Percentiles rank a stretch among this genome's conserved stretches.
These are phyloP conservation scores for Macrotus californicus DNA, from an alignment of 2,113 vertebrate species.

Conservation along the genomic window DNA sequence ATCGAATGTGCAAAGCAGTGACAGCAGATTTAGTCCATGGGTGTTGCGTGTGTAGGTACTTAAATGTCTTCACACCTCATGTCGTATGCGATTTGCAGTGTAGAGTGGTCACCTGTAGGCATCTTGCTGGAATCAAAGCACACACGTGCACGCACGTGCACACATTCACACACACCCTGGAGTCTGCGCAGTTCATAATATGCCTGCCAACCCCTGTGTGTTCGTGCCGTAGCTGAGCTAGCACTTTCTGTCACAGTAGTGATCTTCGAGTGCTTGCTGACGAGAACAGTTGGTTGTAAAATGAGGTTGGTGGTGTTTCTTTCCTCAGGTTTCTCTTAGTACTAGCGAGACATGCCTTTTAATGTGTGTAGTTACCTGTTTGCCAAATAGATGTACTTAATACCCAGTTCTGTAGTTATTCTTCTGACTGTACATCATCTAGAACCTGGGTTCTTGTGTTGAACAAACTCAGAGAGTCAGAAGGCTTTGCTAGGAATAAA, in stretches of 20 bases:
- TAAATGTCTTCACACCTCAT: not conserved
- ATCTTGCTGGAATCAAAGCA: not conserved
- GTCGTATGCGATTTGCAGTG: not conserved
- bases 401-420: not conserved
- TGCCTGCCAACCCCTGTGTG: not conserved
- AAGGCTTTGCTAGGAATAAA: not conserved
- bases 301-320: not conserved
- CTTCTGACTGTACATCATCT: not conserved
- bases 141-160: rapidly evolving
- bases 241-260: not conserved
- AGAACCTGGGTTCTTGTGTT: not conserved
- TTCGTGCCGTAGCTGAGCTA: not conserved
- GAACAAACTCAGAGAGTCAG: not conserved
- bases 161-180: rapidly evolving
- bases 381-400: not conserved
- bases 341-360: not conserved
- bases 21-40: not conserved
- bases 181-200: rapidly evolving
- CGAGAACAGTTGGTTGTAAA: not conserved
- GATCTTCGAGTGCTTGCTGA: not conserved
- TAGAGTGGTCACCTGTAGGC: not conserved
- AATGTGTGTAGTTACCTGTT: not conserved
- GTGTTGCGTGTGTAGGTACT: too few species aligned
- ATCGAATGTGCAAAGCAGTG: not conserved
- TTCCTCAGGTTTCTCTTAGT: not conserved